A percentile compares a stretch with the other conserved stretches of the same genome.
Conservation (phyloP, 1,140 invertebrate genomes). For the Drosophila hydei region DNA sequence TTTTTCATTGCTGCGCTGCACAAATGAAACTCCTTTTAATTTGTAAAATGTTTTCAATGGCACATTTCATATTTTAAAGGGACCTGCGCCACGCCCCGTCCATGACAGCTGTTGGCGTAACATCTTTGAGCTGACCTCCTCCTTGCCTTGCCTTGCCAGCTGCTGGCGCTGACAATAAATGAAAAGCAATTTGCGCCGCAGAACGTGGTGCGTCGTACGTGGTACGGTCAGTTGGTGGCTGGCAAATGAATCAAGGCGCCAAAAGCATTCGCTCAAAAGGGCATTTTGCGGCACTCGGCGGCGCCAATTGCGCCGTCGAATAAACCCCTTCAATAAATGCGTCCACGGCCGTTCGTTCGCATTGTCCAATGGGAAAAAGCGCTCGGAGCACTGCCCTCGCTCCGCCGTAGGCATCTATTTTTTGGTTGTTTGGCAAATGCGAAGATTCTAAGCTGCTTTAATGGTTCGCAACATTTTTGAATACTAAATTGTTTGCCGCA, state of each 20-base stretch:
- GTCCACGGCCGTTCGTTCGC: too few relatives aligned
- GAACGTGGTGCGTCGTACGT: conserved; percentile 21
- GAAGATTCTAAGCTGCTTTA: conserved; percentile 55
- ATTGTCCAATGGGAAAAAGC: too few relatives aligned
- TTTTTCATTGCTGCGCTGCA: conserved; percentile 34
- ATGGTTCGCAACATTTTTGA: conserved; percentile 70
- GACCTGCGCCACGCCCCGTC: conserved; percentile 32
- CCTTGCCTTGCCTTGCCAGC: neutral
- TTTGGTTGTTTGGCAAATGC: conserved; percentile 10
- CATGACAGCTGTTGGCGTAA: conserved; percentile 70
- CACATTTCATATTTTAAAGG: conserved; percentile 37
- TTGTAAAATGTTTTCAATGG: conserved; percentile 64
- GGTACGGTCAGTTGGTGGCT: conserved; percentile 1
- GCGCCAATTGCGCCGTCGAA: conserved; percentile 20
- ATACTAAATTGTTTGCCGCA: conserved; percentile 63
- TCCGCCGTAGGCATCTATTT: neutral
- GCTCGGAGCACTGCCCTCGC: too few relatives aligned
- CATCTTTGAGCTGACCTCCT: too few relatives aligned
- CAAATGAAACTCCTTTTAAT: conserved; percentile 69
- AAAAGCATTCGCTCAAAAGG: conserved; percentile 53
- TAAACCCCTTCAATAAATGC: conserved; percentile 2
- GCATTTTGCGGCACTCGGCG: conserved; percentile 41
- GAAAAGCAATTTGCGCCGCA: conserved; percentile 72
- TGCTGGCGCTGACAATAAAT: conserved; percentile 43
- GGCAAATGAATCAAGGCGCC: conserved; percentile 55